Evolutionary conservation across 1,140 invertebrate species (phyloP), one percentile per base, ranked within the genome.

Genomic region (Drosophila sp.): DNA sequence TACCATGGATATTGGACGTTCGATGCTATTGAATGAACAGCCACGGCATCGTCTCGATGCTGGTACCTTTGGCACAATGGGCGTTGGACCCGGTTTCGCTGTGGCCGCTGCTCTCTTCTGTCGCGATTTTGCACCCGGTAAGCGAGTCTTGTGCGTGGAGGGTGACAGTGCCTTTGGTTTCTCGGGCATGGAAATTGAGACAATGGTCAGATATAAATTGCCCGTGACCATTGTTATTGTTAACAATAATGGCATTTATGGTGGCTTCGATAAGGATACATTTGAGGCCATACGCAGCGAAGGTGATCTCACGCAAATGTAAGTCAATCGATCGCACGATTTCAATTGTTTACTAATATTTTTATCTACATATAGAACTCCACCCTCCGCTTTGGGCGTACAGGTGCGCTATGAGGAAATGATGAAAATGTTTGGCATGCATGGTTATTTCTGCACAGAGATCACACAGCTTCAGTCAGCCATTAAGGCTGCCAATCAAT

Each of bases 161-260:
- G 98, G 98, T 1, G 98, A 99, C 92, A 98, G 97, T 66, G 98
- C 98, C 6, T 99, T 99, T 93, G 98, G 98, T 2, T 99, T 99
- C 93, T 98, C 97, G 65, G 98, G 97, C 60, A 98, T 99, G 98
- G 98, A 99, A 94, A 94, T 99, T 27, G 98, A 99, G 93, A 99
- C 98, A 0, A 97, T 98, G 94, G 96, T 96, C 83, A 96, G 98
- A 69, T 99, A 99, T 92, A 96, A 97, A 73, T 93, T 99, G 61
- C 98, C 98, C 1, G 94, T 99, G 35, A 95, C 98, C 40, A 95
- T 98, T 70, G 94, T 99, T 11, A 96, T 99, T 76, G 95, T 99
- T 0, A 99, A 99, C 93, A 99, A 99, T 93, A 98, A 97, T 92
- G 98, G 98, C 60, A 99, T 99, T 79, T 98, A 98, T 90, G 94